A percentile compares a stretch with the other conserved stretches of the same genome.
phyloP scores from a whole-genome alignment of 2,113 vertebrate species.

The Prochilodus magdalenae region DNA sequence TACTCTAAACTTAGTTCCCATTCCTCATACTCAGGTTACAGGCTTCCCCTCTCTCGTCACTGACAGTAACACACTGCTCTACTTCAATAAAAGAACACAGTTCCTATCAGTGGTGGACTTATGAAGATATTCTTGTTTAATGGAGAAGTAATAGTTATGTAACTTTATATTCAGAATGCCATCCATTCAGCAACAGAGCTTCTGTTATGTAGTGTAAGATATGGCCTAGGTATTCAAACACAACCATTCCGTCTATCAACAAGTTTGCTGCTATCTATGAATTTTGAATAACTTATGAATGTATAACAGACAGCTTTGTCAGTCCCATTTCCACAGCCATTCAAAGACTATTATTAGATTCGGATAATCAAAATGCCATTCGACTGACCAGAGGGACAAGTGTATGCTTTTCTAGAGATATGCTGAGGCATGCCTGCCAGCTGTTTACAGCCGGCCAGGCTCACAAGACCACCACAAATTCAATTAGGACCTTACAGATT shows the following conservation, averaged over 20 bases:
- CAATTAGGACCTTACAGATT: slow-evolving; percentile 49
- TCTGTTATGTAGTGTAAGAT: neutral
- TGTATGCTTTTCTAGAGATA: slow-evolving; percentile 42
- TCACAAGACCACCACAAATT: slow-evolving; percentile 62
- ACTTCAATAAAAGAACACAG: slow-evolving; percentile 40
- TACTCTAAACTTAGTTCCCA: slow-evolving; percentile 77
- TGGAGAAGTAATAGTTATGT: too few species aligned
- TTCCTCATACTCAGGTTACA: slow-evolving; percentile 71
- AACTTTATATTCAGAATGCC: too few species aligned
- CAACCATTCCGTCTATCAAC: neutral
- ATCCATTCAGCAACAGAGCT: neutral
- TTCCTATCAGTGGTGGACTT: neutral
- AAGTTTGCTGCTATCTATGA: neutral
- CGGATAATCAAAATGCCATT: neutral
- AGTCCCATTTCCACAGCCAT: neutral
- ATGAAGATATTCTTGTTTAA: neutral
- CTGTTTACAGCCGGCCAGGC: slow-evolving; percentile 64
- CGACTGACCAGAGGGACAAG: neutral
- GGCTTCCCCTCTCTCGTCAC: slow-evolving; percentile 30
- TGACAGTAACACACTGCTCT: slow-evolving; percentile 54
- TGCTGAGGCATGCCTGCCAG: slow-evolving; percentile 50
- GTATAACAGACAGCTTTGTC: neutral
- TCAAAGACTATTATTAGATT: slow-evolving; percentile 10
- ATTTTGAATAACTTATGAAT: neutral
- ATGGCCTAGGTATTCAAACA: neutral